These are phyloP conservation scores for Microctenopoma lineatum DNA, from an alignment of 2,797 vertebrate species.

Conservation along the genomic window DNA sequence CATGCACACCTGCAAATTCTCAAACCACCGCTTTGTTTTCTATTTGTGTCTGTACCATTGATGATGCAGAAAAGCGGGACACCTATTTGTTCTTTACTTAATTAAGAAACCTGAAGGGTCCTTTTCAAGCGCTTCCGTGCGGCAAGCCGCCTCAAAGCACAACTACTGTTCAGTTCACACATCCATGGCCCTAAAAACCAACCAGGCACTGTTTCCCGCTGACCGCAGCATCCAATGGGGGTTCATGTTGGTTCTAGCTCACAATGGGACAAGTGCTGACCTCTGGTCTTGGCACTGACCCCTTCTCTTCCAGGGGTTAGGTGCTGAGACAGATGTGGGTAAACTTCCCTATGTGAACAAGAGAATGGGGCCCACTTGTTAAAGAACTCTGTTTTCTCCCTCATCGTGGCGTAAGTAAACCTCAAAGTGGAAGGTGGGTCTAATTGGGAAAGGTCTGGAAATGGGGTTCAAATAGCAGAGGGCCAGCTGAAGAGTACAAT, in stretches of 20 bases:
- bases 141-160: constrained; percentile 73
- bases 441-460: constrained; percentile 82
- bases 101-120: constrained; percentile 76
- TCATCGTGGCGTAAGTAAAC: constrained; percentile 72
- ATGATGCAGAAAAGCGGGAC: constrained; percentile 74
- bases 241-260: constrained; percentile 83
- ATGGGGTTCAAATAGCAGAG: constrained; percentile 78
- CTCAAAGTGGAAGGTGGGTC: constrained; percentile 81
- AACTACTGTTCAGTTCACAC: constrained; percentile 81
- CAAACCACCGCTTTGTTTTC: constrained; percentile 73
- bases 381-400: constrained; percentile 79
- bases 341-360: constrained; percentile 82
- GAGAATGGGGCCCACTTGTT: constrained; percentile 83
- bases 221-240: constrained; percentile 64
- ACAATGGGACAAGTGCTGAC: constrained; percentile 85
- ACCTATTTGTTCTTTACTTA: constrained; percentile 78
- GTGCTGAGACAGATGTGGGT: constrained; percentile 86
- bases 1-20: constrained; percentile 83
- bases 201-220: constrained; percentile 71
- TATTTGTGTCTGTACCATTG: constrained; percentile 73
- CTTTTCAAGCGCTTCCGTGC: constrained; percentile 75
- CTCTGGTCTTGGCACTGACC: constrained; percentile 81
- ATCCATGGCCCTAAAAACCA: constrained; percentile 78
- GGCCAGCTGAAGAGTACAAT: constrained; percentile 69
- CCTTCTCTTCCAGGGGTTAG: constrained; percentile 82